Conservation (phyloP, 2,113 vertebrate genomes). For the Xiphophorus couchianus region DNA sequence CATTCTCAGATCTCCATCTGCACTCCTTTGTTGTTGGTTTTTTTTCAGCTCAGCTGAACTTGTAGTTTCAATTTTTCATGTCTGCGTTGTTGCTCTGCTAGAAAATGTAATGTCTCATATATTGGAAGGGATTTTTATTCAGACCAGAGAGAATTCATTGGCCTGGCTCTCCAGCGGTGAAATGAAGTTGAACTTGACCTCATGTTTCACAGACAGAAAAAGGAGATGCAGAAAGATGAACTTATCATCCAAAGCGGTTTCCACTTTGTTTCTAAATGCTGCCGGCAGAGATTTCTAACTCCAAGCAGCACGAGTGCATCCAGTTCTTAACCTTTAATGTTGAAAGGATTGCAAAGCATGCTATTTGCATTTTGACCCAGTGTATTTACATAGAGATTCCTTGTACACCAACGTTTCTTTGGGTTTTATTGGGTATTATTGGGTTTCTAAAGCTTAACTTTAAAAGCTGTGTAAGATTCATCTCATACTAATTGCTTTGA, state of each 20-base stretch:
- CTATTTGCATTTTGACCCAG: conserved; percentile 4
- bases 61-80: conserved; percentile 22
- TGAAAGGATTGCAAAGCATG: conserved; percentile 2
- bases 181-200: conserved; percentile 46
- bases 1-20: background rate
- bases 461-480: background rate
- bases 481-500: too few species aligned
- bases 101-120: conserved; percentile 33
- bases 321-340: conserved; percentile 20
- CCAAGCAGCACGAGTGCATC: background rate
- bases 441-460: background rate
- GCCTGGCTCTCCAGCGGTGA: conserved; percentile 12
- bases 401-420: background rate
- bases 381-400: background rate
- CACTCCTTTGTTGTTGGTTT: background rate
- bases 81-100: conserved; percentile 22
- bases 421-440: background rate
- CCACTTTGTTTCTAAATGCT: conserved; percentile 1
- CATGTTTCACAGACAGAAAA: conserved; percentile 24
- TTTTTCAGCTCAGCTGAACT: conserved; percentile 5
- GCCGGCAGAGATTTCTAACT: conserved; percentile 4
- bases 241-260: conserved; percentile 4
- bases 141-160: conserved; percentile 15
- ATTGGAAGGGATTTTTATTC: conserved; percentile 46
- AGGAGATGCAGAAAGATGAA: conserved; percentile 11